phyloP scores from a whole-genome alignment of 2,797 vertebrate species.

The Peromyscus nudipes region DNA sequence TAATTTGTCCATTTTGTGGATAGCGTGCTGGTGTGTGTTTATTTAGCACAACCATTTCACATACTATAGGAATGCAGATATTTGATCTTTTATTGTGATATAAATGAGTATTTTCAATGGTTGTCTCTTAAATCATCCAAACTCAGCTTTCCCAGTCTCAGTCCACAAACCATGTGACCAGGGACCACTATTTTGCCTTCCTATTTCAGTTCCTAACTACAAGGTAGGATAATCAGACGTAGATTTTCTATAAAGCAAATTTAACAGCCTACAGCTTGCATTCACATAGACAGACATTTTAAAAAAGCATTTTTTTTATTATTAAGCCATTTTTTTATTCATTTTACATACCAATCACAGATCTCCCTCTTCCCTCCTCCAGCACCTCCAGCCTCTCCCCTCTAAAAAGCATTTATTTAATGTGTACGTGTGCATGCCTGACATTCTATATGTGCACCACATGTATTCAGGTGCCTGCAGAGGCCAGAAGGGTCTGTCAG shows the following conservation, averaged over 20 bases:
- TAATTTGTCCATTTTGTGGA: background rate
- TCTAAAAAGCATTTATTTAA: background rate
- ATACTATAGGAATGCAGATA: background rate
- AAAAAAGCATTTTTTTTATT: too few relatives aligned
- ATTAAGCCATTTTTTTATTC: too few relatives aligned
- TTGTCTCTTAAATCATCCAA: background rate
- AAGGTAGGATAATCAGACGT: background rate
- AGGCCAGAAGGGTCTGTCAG: background rate
- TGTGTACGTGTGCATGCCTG: background rate
- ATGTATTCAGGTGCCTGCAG: background rate
- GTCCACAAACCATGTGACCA: background rate
- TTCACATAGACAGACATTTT: background rate
- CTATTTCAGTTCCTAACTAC: background rate
- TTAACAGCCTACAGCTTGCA: background rate
- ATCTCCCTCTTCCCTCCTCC: too few relatives aligned
- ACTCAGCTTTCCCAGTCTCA: background rate
- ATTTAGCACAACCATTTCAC: background rate
- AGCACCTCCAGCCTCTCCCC: too few relatives aligned
- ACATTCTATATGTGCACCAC: background rate
- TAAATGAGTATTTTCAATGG: background rate
- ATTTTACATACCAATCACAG: too few relatives aligned
- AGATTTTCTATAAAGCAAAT: background rate
- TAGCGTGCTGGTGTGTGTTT: background rate
- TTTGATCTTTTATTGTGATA: background rate
- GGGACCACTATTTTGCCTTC: background rate